Base-by-base conservation (phyloP, 2,113 vertebrate genomes). In the Rhinolophus ferrumequinum region DNA sequence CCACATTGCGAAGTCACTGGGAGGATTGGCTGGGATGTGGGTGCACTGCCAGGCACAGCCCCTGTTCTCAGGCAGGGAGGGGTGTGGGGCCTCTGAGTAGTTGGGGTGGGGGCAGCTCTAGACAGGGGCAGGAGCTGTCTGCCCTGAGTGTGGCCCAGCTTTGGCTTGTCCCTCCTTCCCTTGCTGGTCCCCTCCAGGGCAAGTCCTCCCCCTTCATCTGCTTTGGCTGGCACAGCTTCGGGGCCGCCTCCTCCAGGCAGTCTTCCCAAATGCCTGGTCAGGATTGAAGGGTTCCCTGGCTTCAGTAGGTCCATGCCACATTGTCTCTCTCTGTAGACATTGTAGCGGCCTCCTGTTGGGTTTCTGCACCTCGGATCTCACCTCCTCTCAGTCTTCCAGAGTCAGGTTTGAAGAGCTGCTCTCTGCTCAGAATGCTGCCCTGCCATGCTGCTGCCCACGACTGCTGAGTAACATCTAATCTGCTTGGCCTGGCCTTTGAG, bases 231-330 rank as follows among this genome's bases (percentile, higher is more conserved):
- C 56, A 22, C 5, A 41, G 33, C 47, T 47, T 21, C 0, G 0
- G 35, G 54, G 62, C 84, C 47, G 30, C 72, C 73, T 85, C 64
- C 50, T 93, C 44, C 54, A 62, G 82, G 87, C 54, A 52, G 88
- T 15, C 82, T 33, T 83, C 77, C 90, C 50, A 12, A 12, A 41
- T 4, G 75, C 56, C 44, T 3, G 18, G 16, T 15, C 44, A 2
- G 41, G 30, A 2, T 7, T 1, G 50, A n/a, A n/a, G n/a, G 41
- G 15, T 14, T 44, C 38, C 52, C 22, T 21, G 64, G 28, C 58
- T 28, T 13, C 0, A 6, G 62, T 47, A 5, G 62, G 24, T 10
- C 33, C 8, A 3, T 5, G 10, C 41, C 15, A 0, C 0, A 6
- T 4, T 8, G 33, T 13, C 66, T 41, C 18, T 47, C 64, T 64